phyloP scores from a whole-genome alignment of 2,113 vertebrate species.

The Chaetorhynchus papuensis region DNA sequence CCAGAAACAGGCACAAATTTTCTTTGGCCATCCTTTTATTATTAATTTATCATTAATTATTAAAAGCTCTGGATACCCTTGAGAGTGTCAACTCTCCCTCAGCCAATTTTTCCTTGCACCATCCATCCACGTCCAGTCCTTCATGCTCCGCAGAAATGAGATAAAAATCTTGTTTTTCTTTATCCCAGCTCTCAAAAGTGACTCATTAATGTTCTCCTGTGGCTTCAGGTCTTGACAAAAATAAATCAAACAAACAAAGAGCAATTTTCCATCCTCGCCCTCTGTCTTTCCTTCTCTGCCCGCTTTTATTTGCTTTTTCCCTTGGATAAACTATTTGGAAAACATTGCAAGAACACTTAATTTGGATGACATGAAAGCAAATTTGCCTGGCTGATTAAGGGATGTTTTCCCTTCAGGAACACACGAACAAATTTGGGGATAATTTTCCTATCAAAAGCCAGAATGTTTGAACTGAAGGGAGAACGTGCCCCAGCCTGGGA shows the following conservation, averaged over 20 bases:
- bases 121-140: not conserved
- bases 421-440: not conserved
- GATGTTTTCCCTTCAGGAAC: conserved; percentile 29
- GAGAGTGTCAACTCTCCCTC: not conserved
- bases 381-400: not conserved
- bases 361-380: conserved; percentile 1
- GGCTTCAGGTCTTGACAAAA: not conserved
- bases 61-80: not conserved
- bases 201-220: not conserved
- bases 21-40: not conserved
- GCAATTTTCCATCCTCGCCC: not conserved
- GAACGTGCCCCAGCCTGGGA: not conserved
- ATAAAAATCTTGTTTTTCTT: not conserved
- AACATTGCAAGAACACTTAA: conserved; percentile 30
- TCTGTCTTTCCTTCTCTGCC: not conserved
- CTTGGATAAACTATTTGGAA: conserved; percentile 15
- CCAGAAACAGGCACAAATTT: not conserved
- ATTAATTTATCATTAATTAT: not conserved
- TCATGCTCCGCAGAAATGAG: not conserved
- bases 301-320: not conserved
- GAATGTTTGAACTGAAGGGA: not conserved
- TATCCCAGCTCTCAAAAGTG: not conserved
- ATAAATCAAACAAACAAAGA: not conserved
- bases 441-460: conserved; percentile 22
- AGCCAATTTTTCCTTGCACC: not conserved